Percentiles rank a stretch among this genome's conserved stretches.
Conservation (phyloP, 92 coral and sea anemone genomes). For the Porites cylindrica region DNA sequence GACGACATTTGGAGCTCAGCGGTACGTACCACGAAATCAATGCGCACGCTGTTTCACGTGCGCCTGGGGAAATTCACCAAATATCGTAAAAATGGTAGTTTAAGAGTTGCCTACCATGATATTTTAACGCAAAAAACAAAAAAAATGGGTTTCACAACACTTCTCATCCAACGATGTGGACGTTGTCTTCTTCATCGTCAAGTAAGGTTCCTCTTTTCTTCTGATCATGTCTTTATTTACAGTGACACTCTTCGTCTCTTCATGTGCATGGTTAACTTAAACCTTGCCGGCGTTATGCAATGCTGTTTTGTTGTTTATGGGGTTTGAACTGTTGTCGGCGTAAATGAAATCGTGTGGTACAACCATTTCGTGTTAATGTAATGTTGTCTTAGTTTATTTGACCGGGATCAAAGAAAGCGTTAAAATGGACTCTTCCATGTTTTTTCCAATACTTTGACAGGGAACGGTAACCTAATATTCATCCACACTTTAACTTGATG, state of each 20-base stretch:
- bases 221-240: not conserved
- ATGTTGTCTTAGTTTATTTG: not conserved
- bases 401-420: not conserved
- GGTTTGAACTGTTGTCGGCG: not conserved
- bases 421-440: too few species aligned
- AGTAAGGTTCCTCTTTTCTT: not conserved
- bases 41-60: constrained; percentile 29
- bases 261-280: too few species aligned
- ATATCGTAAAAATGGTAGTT: not conserved
- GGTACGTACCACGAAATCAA: not conserved
- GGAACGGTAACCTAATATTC: too few species aligned
- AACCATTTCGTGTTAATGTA: not conserved
- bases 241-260: too few species aligned
- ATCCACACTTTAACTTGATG: too few species aligned
- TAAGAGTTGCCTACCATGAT: not conserved
- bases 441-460: too few species aligned
- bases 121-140: not conserved
- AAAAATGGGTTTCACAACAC: constrained; percentile 49
- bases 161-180: constrained; percentile 49
- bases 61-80: constrained; percentile 15
- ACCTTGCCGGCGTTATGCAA: not conserved
- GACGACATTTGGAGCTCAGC: not conserved
- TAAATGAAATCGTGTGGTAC: not conserved
- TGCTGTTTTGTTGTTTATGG: not conserved
- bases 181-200: not conserved